Base-by-base conservation (phyloP, 2,888 invertebrate genomes). In the Ochropleura plecta region DNA sequence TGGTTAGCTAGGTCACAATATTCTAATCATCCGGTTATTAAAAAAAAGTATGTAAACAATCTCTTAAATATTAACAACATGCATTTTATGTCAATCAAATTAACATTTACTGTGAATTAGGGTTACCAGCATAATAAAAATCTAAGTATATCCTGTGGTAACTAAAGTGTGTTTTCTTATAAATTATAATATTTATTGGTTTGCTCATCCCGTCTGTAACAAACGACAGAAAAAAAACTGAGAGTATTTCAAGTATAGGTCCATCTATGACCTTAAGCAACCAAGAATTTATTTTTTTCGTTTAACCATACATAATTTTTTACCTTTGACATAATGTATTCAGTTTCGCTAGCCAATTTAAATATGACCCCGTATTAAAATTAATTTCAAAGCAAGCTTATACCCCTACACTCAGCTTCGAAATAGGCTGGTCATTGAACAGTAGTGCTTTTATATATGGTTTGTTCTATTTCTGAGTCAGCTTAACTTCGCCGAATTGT, bases 401-500 rank as follows among this genome's bases (percentile, higher is more conserved):
- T 2, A 30, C n/a, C 9, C 16, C 16, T 57, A 14, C 14, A 4
- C 30, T n/a, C 59, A 40, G 40, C 16, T 65, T 78, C 46, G 30
- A 63, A 66, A 59, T 66, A 70, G 73, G 49, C 46, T 68, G 70
- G 76, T 75, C 65, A 75, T 71, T 81, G 71, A 75, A 71, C 76
- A 80, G 75, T 60, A 20, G 64, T 78, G 70, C 57, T 62, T 75
- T 66, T 70, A 70, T 77, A 66, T 68, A 76, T 81, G 79, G 76
- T 78, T 70, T 75, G 79, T 81, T 87, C 88, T 89, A 90, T 90
- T 90, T 88, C 84, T 85, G 89, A 87, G 83, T 86, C 83, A 88
- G 87, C 88, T 87, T 87, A 82, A 84, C 84, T 92, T 90, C 89
- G 83, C 82, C 88, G 91, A 90, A 91, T 87, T 81, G 86, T 88